phyloP scores from a whole-genome alignment of 2,113 vertebrate genomes.

The Alethe diademata region DNA sequence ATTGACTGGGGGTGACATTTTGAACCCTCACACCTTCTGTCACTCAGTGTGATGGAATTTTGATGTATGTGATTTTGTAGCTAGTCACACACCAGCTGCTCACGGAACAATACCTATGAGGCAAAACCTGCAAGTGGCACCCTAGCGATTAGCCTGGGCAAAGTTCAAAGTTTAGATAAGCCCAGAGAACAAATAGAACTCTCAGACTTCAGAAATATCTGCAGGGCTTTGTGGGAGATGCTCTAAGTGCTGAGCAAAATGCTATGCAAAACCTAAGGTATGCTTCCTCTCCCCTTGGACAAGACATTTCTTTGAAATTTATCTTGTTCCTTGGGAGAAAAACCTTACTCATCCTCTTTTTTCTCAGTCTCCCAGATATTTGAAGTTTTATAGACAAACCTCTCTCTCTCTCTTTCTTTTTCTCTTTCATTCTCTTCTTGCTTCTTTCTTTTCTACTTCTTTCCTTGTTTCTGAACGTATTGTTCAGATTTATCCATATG shows the following conservation, averaged over 20 bases:
- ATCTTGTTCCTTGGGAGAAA: neutral
- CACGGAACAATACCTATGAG: neutral
- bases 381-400: neutral
- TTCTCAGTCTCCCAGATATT: neutral
- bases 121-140: neutral
- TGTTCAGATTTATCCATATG: neutral
- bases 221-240: neutral
- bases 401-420: neutral
- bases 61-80: rapidly evolving
- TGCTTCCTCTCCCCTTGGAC: neutral
- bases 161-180: neutral
- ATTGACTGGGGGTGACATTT: neutral
- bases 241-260: neutral
- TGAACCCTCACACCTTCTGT: neutral
- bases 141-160: neutral
- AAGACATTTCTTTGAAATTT: neutral
- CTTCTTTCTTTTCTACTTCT: neutral
- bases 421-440: rapidly evolving
- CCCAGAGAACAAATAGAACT: neutral
- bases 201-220: neutral
- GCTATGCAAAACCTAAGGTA: neutral
- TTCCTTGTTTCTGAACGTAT: neutral
- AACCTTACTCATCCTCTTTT: neutral
- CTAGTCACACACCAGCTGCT: neutral
- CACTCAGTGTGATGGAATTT: neutral